Evolutionary conservation across 2,113 vertebrate genomes (phyloP), one percentile per base, ranked within the genome.

Genomic region (Polypterus senegalus): DNA sequence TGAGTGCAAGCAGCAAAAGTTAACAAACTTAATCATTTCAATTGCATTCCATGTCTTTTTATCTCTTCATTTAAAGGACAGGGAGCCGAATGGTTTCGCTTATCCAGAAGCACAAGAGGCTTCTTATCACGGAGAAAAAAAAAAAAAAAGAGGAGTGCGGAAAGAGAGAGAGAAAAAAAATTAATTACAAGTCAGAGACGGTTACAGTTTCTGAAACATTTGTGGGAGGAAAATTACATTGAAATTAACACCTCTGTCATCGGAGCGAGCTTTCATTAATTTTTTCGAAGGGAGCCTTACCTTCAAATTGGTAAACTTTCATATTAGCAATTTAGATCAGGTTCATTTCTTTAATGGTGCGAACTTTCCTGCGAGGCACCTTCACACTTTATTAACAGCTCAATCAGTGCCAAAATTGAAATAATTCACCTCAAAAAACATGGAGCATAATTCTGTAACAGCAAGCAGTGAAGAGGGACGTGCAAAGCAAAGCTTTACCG

Each of bases 361-460:
- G 63, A 72, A 79, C 71, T 71, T 79, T 73, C 79, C 82, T 82
- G 69, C 66, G 5, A 87, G 82, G 78, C 82, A 88, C 85, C 83
- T 88, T 89, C 86, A 89, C 81, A 87, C 83, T 84, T 90, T 89
- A 90, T 90, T 87, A 89, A 84, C 83, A 86, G 79, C 79, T 86
- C 85, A 84, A 81, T 88, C 78, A 86, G 79, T 77, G 76, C 73
- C 76, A 67, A 49, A 58, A 73, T 78, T 73, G 66, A 81, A 83
- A 83, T 81, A 83, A 82, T 86, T 82, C 82, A 69, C 73, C 71
- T 70, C 68, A 76, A 82, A 72, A 70, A 69, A 64, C 1, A 57
- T 70, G 27, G 27, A 27, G 27, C 27, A 27, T 27, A 27, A 27
- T 27, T 27, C 27, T 27, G 27, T 27, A 27, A 27, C 27, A 27